Evolutionary conservation across 1,140 invertebrate species (phyloP), one percentile per base, ranked within the genome.

Genomic region (Ptiloglossa arizonensis): DNA sequence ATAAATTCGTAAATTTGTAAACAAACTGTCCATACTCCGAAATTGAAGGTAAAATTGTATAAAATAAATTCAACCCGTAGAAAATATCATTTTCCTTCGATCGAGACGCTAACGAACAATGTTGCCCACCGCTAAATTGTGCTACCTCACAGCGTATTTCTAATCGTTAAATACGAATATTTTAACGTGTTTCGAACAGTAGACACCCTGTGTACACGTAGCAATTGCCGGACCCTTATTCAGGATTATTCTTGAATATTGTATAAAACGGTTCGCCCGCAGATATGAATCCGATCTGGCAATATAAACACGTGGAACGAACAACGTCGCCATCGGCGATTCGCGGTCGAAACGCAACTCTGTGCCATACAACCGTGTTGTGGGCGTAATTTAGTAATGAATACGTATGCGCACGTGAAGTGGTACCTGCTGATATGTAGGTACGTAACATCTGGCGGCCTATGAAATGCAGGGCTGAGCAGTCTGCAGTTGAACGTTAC

Each of bases 401-500:
- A 89, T 89, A 86, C 85, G 82, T 82, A 85, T 70, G 80, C 80
- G 74, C 70, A 82, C 82, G 87, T 84, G 86, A 87, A 87, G 86
- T 82, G 81, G 86, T 85, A 83, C 67, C 52, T 76, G 83, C 85
- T 87, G 86, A 88, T 88, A 87, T 88, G 87, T 88, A 83, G 84
- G 75, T 86, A 83, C 86, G 83, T 87, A 89, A 88, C 88, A 88
- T 88, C 87, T 88, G 88, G 88, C 86, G 86, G 87, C 88, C 88
- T 87, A 89, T 89, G 88, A 89, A 89, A 89, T 84, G 87, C 88
- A 89, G 87, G 81, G 74, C 70, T 79, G 79, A 83, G 80, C 82
- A 83, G 87, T 82, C 83, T 89, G 88, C 87, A 87, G 87, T 74
- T 89, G 88, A 89, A 82, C 82, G 86, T 89, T 89, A 89, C 88